Base-by-base conservation (phyloP, 2,113 vertebrate genomes). In the Hydropotes inermis region DNA sequence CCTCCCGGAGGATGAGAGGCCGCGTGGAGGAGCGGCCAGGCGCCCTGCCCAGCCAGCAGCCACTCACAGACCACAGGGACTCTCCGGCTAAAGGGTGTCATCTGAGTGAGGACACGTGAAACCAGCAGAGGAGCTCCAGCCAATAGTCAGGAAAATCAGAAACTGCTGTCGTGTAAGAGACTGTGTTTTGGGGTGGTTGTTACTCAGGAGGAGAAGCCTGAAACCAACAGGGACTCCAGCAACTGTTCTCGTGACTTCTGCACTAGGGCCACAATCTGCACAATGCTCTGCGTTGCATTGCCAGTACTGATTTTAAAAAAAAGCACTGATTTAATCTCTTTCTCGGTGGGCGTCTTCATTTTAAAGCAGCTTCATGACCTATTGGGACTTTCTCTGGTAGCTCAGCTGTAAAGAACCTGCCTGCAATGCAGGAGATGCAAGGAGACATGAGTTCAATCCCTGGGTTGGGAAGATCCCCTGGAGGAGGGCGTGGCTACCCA, bases 41-140 rank as follows among this genome's bases (percentile, higher is more conserved):
- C 0, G 0, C 5, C 28, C 55, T 11, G 28, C 23, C 21, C 1
- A 11, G 74, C 55, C 23, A 1, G 39, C 25, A 15, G 33, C 70
- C 12, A 3, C 43, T 27, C 11, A 58, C 36, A 79, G 92, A n/a
- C 21, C 27, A 15, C 10, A 16, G 28, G 6, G 28, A 47, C 74
- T 25, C 7, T 57, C 13, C 21, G 3, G 76, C 30, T 6, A 36
- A 28, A 15, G 1, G 21, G 15, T 33, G 76, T 58, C 89, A 64
- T n/a, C 27, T 17, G 7, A 30, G 47, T 1, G 21, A 96, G 50
- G 12, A 45, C 28, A 13, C 0, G 21, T 36, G 67, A 57, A 60
- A 27, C 43, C 52, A 28, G 28, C 30, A 50, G 54, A 33, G 21
- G 19, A 25, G 23, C 1, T 11, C n/a, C 5, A 15, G 52, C 45